These are phyloP conservation scores for Synanthedon vespiformis DNA, from an alignment of 2,888 invertebrate genomes.

Conservation along the genomic window DNA sequence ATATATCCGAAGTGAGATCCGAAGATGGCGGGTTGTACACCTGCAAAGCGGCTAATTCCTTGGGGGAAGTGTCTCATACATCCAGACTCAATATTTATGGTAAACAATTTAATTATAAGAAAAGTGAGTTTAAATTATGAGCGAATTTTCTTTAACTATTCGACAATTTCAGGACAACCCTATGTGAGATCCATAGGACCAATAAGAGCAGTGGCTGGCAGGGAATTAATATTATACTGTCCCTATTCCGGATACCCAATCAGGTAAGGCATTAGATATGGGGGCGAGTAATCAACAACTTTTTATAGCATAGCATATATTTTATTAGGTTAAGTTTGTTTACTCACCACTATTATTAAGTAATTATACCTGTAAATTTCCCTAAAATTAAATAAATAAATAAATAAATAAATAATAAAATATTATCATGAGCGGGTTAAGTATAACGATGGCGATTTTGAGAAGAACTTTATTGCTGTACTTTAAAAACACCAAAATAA, in stretches of 20 bases:
- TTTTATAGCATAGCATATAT: too few relatives aligned
- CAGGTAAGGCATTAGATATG: slow-evolving; percentile 28
- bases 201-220: slow-evolving; percentile 83
- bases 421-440: too few relatives aligned
- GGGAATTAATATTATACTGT: slow-evolving; percentile 81
- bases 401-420: too few relatives aligned
- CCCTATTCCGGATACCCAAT: slow-evolving; percentile 90
- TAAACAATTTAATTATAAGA: slow-evolving; percentile 31
- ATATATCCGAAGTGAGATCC: slow-evolving; percentile 82
- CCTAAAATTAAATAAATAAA: too few relatives aligned
- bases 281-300: too few relatives aligned
- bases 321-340: too few relatives aligned
- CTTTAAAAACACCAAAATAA: too few relatives aligned
- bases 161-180: slow-evolving; percentile 73
- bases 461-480: too few relatives aligned
- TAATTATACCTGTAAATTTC: too few relatives aligned
- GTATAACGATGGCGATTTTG: too few relatives aligned
- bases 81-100: slow-evolving; percentile 86
- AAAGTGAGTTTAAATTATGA: neutral
- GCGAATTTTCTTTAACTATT: neutral
- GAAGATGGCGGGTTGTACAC: slow-evolving; percentile 90
- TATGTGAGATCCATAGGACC: slow-evolving; percentile 82
- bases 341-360: too few relatives aligned
- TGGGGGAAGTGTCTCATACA: slow-evolving; percentile 81
- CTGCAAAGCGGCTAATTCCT: slow-evolving; percentile 81